Conservation (phyloP, 2,113 vertebrate species). For the Syngnathus scovelli region DNA sequence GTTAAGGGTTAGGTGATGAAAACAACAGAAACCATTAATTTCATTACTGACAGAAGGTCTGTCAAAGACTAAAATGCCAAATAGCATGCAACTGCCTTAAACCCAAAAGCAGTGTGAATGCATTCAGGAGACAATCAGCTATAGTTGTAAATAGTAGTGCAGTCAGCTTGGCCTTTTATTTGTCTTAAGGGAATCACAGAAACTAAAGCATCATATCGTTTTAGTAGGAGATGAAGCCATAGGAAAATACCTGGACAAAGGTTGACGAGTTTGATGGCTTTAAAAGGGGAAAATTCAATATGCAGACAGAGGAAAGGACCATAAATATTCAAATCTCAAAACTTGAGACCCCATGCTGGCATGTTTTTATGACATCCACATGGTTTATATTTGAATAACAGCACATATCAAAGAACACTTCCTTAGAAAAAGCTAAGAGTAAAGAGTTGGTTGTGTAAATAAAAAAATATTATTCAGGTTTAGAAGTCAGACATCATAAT, state of each 20-base stretch:
- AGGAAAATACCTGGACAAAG: constrained; percentile 31
- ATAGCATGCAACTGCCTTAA: constrained; percentile 48
- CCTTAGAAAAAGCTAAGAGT: too few species aligned
- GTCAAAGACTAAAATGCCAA: constrained; percentile 30
- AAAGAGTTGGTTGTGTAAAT: too few species aligned
- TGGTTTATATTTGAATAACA: too few species aligned
- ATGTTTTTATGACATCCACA: neutral
- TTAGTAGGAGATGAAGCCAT: constrained; percentile 30
- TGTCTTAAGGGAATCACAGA: constrained; percentile 40
- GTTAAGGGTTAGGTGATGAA: neutral
- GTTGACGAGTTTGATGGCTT: constrained; percentile 39
- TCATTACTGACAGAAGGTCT: constrained; percentile 22
- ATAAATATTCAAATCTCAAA: constrained; percentile 37
- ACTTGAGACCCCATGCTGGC: constrained; percentile 24
- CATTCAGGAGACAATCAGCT: constrained; percentile 31
- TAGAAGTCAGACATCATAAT: too few species aligned
- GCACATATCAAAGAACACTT: too few species aligned
- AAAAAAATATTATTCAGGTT: too few species aligned
- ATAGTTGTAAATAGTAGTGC: constrained; percentile 1
- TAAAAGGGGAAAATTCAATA: constrained; percentile 41
- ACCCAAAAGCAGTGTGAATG: constrained; percentile 36
- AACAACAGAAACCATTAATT: neutral
- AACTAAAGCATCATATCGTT: neutral
- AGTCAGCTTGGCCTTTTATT: constrained; percentile 34
- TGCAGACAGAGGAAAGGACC: constrained; percentile 15